phyloP scores from a whole-genome alignment of 1,140 invertebrate species.

The Apis cerana region DNA sequence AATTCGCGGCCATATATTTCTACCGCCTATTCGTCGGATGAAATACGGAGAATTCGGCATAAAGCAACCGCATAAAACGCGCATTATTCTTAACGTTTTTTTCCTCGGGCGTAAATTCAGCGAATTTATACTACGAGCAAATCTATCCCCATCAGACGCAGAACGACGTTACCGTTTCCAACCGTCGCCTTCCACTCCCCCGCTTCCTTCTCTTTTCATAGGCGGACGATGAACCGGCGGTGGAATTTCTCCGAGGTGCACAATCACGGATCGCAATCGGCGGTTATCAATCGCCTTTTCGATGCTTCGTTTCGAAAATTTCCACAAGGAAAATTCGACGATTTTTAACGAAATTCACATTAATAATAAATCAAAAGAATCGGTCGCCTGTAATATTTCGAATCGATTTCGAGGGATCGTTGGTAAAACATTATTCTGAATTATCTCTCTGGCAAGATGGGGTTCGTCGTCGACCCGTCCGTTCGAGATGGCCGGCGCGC shows the following conservation, averaged over 20 bases:
- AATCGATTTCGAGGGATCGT: no score
- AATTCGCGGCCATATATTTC: neutral
- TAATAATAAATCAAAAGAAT: no score
- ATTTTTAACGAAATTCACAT: no score
- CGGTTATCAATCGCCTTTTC: slow-evolving; percentile 7
- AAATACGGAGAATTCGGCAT: slow-evolving; percentile 51
- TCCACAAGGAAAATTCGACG: neutral
- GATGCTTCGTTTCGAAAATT: neutral
- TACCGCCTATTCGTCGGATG: slow-evolving; percentile 61
- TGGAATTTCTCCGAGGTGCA: slow-evolving; percentile 18
- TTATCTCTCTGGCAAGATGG: neutral
- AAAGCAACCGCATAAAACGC: slow-evolving; percentile 55
- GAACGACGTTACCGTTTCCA: slow-evolving; percentile 43
- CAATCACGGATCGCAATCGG: neutral
- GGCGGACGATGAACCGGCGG: neutral
- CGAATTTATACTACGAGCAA: slow-evolving; percentile 43
- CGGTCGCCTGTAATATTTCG: no score
- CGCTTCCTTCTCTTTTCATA: neutral
- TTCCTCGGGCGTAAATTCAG: slow-evolving; percentile 43
- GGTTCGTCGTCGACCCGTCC: neutral
- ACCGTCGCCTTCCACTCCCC: neutral
- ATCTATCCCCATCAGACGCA: slow-evolving; percentile 65
- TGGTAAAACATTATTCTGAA: no score
- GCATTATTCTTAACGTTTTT: slow-evolving; percentile 66
- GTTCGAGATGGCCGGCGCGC: neutral